Conservation (phyloP, 2,888 invertebrate genomes). For the Bombylius discolor region DNA sequence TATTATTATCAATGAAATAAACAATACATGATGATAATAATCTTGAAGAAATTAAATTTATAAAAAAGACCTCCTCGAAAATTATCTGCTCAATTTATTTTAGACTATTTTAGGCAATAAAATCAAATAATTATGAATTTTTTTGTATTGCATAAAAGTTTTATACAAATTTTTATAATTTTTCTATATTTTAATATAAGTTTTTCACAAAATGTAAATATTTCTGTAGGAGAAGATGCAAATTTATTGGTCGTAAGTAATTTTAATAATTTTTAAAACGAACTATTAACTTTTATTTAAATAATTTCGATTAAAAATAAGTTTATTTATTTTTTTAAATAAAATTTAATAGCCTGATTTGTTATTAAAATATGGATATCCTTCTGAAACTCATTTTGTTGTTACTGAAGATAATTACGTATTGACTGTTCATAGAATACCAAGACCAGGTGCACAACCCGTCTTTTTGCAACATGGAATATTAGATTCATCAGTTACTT, state of each 20-base stretch:
- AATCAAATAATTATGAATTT: too few species aligned
- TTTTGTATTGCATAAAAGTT: too few species aligned
- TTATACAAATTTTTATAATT: too few species aligned
- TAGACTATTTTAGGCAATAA: too few species aligned
- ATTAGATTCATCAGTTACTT: constrained; percentile 56
- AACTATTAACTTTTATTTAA: too few species aligned
- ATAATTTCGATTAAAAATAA: too few species aligned
- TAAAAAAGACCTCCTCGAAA: too few species aligned
- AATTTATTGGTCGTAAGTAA: background rate
- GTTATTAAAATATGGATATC: constrained; percentile 50
- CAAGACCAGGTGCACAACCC: constrained; percentile 39
- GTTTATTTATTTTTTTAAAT: background rate
- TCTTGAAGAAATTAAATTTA: too few species aligned
- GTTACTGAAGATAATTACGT: constrained; percentile 66
- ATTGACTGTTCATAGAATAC: constrained; percentile 61
- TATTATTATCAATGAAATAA: too few species aligned
- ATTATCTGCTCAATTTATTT: too few species aligned
- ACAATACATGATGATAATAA: too few species aligned
- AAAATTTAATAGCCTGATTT: constrained; percentile 38
- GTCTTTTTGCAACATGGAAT: constrained; percentile 59
- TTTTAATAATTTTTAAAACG: background rate
- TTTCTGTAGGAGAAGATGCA: background rate
- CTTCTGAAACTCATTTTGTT: constrained; percentile 48
- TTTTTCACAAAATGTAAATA: background rate
- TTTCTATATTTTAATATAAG: too few species aligned